phyloP scores from a whole-genome alignment of 2,797 vertebrate genomes.

The Echiichthys vipera region DNA sequence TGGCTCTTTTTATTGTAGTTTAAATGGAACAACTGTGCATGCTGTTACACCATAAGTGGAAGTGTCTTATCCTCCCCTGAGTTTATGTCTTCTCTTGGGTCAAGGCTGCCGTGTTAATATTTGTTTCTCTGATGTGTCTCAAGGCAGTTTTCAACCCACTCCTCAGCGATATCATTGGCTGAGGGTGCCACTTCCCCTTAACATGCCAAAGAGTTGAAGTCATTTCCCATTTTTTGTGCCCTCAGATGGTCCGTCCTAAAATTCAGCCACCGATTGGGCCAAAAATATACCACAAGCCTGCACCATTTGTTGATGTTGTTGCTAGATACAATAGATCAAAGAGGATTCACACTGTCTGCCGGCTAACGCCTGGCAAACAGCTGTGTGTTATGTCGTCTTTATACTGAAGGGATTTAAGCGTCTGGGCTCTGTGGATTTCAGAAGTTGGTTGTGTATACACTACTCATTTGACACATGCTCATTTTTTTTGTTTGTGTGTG shows the following conservation, averaged over 20 bases:
- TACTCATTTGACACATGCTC: conserved; percentile 70
- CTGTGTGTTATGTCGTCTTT: conserved; percentile 9
- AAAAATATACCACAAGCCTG: not conserved
- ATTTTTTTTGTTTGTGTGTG: conserved; percentile 61
- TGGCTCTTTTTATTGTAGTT: conserved; percentile 44
- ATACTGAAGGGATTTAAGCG: not conserved
- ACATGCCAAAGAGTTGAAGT: conserved; percentile 73
- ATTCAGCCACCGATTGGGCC: not conserved
- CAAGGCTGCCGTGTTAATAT: not conserved
- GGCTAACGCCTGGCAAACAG: conserved; percentile 9
- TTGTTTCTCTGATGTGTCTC: conserved; percentile 1
- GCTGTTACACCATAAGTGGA: not conserved
- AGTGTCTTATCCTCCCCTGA: not conserved
- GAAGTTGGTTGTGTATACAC: conserved; percentile 48
- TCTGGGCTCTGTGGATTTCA: conserved; percentile 35
- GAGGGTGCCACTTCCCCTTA: conserved; percentile 68
- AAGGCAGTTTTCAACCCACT: not conserved
- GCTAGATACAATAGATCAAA: not conserved
- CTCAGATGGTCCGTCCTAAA: conserved; percentile 46
- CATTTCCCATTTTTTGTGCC: conserved; percentile 73
- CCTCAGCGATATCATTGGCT: conserved; percentile 33
- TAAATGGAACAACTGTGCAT: not conserved
- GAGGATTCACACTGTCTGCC: conserved; percentile 8
- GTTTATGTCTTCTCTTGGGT: not conserved
- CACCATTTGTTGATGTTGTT: not conserved